A percentile compares a stretch with the other conserved stretches of the same genome.
Conservation (phyloP, 2,888 invertebrate species). For the Chaitophorus viminalis region DNA sequence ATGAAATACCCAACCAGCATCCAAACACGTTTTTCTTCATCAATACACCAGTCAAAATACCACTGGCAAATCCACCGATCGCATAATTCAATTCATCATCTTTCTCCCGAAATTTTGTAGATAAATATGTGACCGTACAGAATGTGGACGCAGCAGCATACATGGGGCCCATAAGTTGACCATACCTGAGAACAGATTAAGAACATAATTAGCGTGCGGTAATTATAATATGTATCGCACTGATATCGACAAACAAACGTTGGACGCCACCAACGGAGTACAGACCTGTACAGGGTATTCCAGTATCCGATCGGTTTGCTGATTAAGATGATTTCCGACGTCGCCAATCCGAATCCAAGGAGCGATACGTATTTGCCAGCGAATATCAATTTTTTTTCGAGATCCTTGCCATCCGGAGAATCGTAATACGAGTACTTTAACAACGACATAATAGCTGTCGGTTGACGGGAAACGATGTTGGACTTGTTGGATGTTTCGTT, state of each 20-base stretch:
- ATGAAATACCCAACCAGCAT: neutral
- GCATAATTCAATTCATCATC: conserved; percentile 42
- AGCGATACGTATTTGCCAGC: conserved; percentile 37
- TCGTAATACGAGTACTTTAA: conserved; percentile 44
- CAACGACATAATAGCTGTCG: conserved; percentile 7
- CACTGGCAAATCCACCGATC: conserved; percentile 6
- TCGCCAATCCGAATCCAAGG: conserved; percentile 39
- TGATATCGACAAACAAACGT: neutral
- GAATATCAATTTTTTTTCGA: conserved; percentile 36
- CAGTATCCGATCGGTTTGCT: conserved; percentile 48
- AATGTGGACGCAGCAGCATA: neutral
- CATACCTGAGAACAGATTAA: neutral
- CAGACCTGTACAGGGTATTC: conserved; percentile 23
- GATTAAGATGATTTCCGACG: conserved; percentile 44
- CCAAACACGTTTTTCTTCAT: neutral
- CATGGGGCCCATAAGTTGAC: conserved; percentile 41
- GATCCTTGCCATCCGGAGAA: conserved; percentile 44
- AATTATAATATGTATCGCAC: neutral
- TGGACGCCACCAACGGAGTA: neutral
- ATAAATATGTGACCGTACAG: neutral
- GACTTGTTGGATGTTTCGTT: no score
- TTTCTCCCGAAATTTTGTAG: conserved; percentile 1
- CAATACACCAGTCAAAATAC: neutral
- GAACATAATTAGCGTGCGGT: neutral
- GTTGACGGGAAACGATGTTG: no score